A percentile compares a stretch with the other conserved stretches of the same genome.
Conservation (phyloP, 1,140 invertebrate genomes). For the Holcopasites calliopsidis region DNA sequence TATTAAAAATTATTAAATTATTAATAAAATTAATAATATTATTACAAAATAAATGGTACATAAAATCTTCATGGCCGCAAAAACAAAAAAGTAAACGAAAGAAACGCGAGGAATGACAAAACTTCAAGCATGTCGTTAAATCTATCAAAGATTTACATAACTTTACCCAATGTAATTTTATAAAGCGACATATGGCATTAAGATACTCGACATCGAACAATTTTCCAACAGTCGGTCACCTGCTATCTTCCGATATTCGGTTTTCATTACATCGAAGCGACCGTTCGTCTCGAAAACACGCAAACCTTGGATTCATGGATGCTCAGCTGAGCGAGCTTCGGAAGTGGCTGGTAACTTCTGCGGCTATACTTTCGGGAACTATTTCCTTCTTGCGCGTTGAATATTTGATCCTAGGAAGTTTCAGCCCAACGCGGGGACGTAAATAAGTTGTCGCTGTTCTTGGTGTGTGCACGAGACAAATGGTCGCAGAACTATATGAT, state of each 20-base stretch:
- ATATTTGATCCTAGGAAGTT: constrained; percentile 32
- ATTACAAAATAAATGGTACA: no score
- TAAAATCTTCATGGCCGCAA: no score
- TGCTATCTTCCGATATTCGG: constrained; percentile 19
- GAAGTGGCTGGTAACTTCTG: not conserved
- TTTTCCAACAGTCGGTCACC: not conserved
- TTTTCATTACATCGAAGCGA: not conserved
- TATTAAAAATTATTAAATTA: no score
- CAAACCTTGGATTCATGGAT: not conserved
- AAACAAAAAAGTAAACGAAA: no score
- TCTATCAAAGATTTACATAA: no score
- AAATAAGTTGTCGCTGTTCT: constrained; percentile 38
- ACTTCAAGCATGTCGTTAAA: no score
- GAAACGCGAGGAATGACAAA: no score
- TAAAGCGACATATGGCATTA: no score
- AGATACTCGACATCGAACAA: not conserved
- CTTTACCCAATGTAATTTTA: no score
- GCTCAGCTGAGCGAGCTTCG: not conserved
- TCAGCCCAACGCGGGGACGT: constrained; percentile 4
- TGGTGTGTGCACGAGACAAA: not conserved
- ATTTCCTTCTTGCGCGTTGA: constrained; percentile 21
- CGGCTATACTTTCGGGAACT: constrained; percentile 28
- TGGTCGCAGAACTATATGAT: constrained; percentile 34
- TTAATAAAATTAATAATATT: no score
- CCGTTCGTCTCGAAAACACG: not conserved